These are phyloP conservation scores for Microcebus tavaratra DNA, from an alignment of 2,113 vertebrate species.

Conservation along the genomic window DNA sequence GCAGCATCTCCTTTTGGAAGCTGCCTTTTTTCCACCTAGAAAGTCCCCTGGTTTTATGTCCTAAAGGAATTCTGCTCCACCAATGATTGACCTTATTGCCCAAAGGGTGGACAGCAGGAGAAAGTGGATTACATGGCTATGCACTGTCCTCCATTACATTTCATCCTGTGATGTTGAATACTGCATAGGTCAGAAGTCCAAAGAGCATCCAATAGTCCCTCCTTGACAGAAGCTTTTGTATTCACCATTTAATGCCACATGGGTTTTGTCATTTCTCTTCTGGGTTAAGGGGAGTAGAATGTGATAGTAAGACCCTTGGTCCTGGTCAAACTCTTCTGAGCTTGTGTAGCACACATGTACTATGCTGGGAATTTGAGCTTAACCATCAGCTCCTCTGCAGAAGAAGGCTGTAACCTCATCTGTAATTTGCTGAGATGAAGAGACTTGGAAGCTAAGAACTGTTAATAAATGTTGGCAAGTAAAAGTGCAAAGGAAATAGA, in stretches of 20 bases:
- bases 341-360: slow-evolving; percentile 41
- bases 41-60: slow-evolving; percentile 55
- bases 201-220: slow-evolving; percentile 31
- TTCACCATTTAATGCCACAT: background rate
- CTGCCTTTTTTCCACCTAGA: slow-evolving; percentile 11
- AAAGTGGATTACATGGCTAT: slow-evolving; percentile 29
- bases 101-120: slow-evolving; percentile 50
- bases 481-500: slow-evolving; percentile 71
- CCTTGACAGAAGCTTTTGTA: slow-evolving; percentile 36
- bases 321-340: slow-evolving; percentile 41
- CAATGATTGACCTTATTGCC: slow-evolving; percentile 50
- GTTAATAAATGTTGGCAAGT: slow-evolving; percentile 53
- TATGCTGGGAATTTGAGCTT: slow-evolving; percentile 41
- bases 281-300: slow-evolving; percentile 30
- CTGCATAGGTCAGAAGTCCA: slow-evolving; percentile 60
- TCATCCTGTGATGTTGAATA: slow-evolving; percentile 30
- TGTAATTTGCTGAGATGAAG: slow-evolving; percentile 63
- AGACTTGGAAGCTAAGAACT: slow-evolving; percentile 67
- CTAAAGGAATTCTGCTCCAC: slow-evolving; percentile 46
- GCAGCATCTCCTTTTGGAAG: slow-evolving; percentile 64
- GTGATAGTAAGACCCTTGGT: slow-evolving; percentile 46
- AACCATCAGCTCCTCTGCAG: slow-evolving; percentile 54
- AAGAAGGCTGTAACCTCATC: slow-evolving; percentile 68
- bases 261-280: slow-evolving; percentile 35
- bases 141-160: slow-evolving; percentile 50